These are phyloP conservation scores for Apostichopus californicus DNA, from an alignment of 35 echinoderm and acorn worm genomes.

Conservation along the genomic window DNA sequence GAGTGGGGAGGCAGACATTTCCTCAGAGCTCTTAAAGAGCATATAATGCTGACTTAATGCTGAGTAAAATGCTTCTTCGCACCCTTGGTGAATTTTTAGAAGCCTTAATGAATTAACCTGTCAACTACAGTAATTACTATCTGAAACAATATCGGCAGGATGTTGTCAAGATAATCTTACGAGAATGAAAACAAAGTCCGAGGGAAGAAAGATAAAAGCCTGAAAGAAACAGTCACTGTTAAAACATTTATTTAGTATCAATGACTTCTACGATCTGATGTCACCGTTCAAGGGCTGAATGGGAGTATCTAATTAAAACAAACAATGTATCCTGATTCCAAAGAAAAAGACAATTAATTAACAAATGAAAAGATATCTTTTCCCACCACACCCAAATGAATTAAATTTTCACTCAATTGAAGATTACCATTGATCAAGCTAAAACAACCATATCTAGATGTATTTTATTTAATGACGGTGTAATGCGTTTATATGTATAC, in stretches of 20 bases:
- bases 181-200: background rate
- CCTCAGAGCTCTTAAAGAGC: no score
- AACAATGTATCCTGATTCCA: no score
- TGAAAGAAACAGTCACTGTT: background rate
- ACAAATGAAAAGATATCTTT: no score
- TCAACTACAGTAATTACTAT: background rate
- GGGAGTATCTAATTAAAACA: no score
- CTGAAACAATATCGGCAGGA: background rate
- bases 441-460: no score
- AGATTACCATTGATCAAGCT: no score
- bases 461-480: no score
- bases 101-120: background rate
- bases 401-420: no score
- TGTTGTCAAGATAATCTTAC: background rate
- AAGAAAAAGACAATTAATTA: no score
- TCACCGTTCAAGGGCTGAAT: background rate
- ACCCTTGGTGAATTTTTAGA: background rate
- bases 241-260: background rate
- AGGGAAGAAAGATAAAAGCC: background rate
- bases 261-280: background rate
- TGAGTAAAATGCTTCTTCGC: background rate
- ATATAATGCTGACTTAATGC: background rate
- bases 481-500: no score
- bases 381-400: no score
- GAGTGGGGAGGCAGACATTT: no score